These are phyloP conservation scores for Ellobium chinense DNA, from an alignment of 2,888 invertebrate genomes.

Conservation along the genomic window DNA sequence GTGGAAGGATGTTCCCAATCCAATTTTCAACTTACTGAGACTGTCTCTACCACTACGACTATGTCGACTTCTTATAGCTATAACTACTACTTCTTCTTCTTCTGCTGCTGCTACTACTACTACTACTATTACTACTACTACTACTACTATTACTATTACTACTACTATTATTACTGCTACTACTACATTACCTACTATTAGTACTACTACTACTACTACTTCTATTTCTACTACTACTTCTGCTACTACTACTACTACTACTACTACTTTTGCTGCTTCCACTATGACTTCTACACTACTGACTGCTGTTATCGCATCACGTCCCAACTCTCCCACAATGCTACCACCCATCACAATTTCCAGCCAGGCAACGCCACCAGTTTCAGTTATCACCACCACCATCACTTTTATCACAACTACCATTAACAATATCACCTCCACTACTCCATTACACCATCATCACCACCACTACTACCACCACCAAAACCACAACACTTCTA, in stretches of 20 bases:
- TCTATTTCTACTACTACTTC: slow-evolving; percentile 21
- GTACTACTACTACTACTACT: slow-evolving; percentile 29
- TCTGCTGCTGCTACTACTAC: neutral
- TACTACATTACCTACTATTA: slow-evolving; percentile 9
- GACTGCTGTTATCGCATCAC: too few species aligned
- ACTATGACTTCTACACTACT: too few species aligned
- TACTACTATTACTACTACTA: slow-evolving; percentile 2
- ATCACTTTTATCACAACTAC: neutral
- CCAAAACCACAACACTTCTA: neutral
- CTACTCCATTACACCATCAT: too few species aligned
- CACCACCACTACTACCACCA: neutral
- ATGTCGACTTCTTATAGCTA: too few species aligned
- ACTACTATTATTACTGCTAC: slow-evolving; percentile 7
- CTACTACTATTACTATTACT: slow-evolving; percentile 19
- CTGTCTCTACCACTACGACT: too few species aligned
- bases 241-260: slow-evolving; percentile 22
- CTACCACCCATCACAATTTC: too few species aligned
- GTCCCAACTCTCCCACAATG: too few species aligned
- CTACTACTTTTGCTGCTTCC: slow-evolving; percentile 16
- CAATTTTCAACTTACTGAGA: too few species aligned
- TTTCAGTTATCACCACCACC: neutral
- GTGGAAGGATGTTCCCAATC: too few species aligned
- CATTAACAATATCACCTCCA: too few species aligned
- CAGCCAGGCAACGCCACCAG: too few species aligned
- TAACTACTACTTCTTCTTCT: neutral